Evolutionary conservation across 2,888 invertebrate species (phyloP), one percentile per base, ranked within the genome.

Genomic region (Sclerodermus sp.): DNA sequence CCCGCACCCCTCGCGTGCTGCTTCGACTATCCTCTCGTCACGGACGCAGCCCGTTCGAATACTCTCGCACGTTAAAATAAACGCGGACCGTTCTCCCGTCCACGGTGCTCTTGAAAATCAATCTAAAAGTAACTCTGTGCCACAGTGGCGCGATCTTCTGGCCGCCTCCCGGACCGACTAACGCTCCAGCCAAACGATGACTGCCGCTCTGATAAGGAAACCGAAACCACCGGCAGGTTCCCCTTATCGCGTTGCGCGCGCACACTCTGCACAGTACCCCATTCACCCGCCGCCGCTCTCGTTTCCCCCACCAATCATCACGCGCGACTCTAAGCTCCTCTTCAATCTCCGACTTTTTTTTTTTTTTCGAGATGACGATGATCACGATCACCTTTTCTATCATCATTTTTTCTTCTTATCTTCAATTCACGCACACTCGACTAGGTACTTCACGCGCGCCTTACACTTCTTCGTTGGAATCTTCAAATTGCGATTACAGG

Each of bases 31-130:
- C 60, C 41, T 47, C 59, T 42, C 58, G 57, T 53, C 50, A 48
- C 61, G 55, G 48, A 48, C 64, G 56, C 64, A 58, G 53, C 53
- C 59, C 59, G 64, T 57, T 64, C 63, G 49, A 55, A 57, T 57
- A 52, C 60, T 62, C 59, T 51, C 42, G 8, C 18, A 10, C 14
- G 66, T 68, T 67, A 67, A 67, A 67, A 67, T 67, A 67, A 66
- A 63, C 60, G 68, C 64, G 61, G 60, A 67, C 64, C 66, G 60
- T 64, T 30, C 48, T 64, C 64, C 64, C 64, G 65, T 67, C 68
- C 60, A 48, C 64, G 63, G 63, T 74, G 70, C 70, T 73, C 71
- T 75, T 75, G 74, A 75, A 75, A 75, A 75, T 75, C 75, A 72
- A 75, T 75, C 75, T 74, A 71, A 71, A 70, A 70, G 70, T 68